Base-by-base conservation (phyloP, 2,888 invertebrate species). In the Liodrosophila aerea region DNA sequence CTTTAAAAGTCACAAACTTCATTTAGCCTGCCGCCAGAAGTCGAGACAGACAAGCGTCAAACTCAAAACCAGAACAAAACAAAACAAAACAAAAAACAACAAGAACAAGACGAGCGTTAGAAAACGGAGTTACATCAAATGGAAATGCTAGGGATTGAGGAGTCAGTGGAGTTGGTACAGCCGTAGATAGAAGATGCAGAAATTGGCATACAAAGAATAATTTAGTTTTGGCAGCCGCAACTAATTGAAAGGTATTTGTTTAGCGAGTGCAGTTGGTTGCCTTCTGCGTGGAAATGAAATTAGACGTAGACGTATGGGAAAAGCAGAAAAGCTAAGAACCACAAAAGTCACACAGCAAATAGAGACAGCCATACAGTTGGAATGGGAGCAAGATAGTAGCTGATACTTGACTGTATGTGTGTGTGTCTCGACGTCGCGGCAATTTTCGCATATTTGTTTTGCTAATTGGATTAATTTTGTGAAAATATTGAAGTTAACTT, bases 201-300 rank as follows among this genome's bases (percentile, higher is more conserved):
- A 68, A 70, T 73, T 62, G 56, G 40, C 60, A 54, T 56, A 70
- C 71, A 76, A 73, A 73, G 77, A 66, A 60, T 73, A 77, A 77
- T 76, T 77, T 71, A 74, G 72, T 71, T 73, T 77, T 74, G 76
- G 56, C 76, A 68, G 68, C 78, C 76, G 57, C 76, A 76, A 74
- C 76, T 76, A 76, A 76, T 76, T 76, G 78, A 76, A 77, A 76
- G 76, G 78, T 77, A 76, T 76, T 76, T 76, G 76, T 76, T 76
- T 68, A 77, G 78, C 75, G 73, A 68, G 51, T 76, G 68, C 73
- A 76, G 67, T 47, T 53, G 53, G 63, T 15, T 59, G 68, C 54
- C 62, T 45, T 33, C 46, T 54, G 58, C 63, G 50, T 54, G 63
- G 57, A 76, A 73, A 67, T 62, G 46, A 76, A 76, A 67, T 76